Evolutionary conservation across 1,140 invertebrate species (phyloP).

Genomic region (Varroa destructor): DNA sequence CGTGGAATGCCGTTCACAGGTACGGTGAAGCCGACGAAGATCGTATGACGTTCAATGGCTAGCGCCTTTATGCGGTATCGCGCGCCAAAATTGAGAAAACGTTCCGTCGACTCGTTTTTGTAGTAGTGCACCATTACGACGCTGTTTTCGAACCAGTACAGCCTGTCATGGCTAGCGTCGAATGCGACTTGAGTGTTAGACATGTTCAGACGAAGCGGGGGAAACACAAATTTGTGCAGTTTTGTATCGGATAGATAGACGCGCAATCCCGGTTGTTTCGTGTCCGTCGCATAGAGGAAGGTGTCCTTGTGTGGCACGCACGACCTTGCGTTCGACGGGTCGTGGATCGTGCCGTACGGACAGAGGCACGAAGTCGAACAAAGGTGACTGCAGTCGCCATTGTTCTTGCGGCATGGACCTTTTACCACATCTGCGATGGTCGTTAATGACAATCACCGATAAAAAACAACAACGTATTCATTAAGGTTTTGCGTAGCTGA

Average conservation of each 20-base stretch:
- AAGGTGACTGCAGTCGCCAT: constrained; percentile 25
- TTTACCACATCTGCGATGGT: constrained; percentile 14
- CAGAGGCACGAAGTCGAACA: constrained; percentile 25
- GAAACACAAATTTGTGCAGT: constrained; percentile 22
- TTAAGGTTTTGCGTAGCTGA: neutral
- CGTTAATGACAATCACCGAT: neutral
- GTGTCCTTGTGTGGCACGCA: constrained; percentile 25
- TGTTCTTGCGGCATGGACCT: constrained; percentile 27
- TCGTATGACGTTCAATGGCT: constrained; percentile 11
- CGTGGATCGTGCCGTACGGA: constrained; percentile 25
- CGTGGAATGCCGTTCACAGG: neutral
- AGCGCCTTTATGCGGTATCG: constrained; percentile 13
- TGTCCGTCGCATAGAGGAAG: constrained; percentile 15
- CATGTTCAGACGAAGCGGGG: constrained; percentile 10
- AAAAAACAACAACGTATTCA: neutral
- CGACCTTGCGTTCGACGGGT: constrained; percentile 20
- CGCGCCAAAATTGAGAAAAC: constrained; percentile 16
- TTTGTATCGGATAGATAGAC: constrained; percentile 10
- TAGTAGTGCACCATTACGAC: constrained; percentile 27
- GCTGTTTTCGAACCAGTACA: constrained; percentile 17
- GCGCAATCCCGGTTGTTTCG: constrained; percentile 3
- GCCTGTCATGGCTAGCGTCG: constrained; percentile 15
- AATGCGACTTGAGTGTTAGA: constrained; percentile 9
- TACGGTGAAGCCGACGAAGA: constrained; percentile 19
- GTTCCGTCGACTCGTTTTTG: constrained; percentile 22